Conservation (phyloP, 2,888 invertebrate genomes). For the Orchesella flavescens region DNA sequence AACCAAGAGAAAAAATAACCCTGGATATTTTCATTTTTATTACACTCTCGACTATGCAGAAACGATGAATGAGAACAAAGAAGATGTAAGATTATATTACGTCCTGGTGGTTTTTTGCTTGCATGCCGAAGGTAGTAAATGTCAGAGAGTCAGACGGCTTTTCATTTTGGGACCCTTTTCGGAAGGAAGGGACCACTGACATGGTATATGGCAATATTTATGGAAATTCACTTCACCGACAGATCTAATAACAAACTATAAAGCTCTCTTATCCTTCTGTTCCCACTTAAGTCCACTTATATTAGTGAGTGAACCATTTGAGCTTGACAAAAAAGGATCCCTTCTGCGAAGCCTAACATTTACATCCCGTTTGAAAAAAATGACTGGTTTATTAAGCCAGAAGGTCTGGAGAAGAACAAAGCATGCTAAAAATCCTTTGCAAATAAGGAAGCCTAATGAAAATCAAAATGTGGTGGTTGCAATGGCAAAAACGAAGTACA, state of each 20-base stretch:
- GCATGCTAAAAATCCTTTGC: too few relatives aligned
- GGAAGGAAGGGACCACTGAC: neutral
- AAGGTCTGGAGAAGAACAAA: neutral
- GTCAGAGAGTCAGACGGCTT: slow-evolving; percentile 1
- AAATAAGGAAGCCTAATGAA: too few relatives aligned
- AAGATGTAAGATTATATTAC: slow-evolving; percentile 38
- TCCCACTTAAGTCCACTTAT: neutral
- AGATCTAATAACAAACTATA: neutral
- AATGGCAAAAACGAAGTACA: neutral
- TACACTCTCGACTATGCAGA: slow-evolving; percentile 30
- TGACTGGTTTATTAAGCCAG: neutral
- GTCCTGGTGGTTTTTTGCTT: slow-evolving; percentile 1
- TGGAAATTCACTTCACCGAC: slow-evolving; percentile 12
- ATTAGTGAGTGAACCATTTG: neutral
- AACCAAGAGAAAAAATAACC: too few relatives aligned
- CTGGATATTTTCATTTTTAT: slow-evolving; percentile 8
- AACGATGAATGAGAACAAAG: slow-evolving; percentile 34
- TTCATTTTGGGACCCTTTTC: slow-evolving; percentile 2
- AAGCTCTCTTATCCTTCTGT: neutral
- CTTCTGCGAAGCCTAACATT: neutral
- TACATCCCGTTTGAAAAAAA: neutral
- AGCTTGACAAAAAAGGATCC: neutral
- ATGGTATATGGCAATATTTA: slow-evolving; percentile 25
- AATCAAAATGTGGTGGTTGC: neutral
- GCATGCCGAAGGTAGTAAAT: slow-evolving; percentile 3